Base-by-base conservation (phyloP, 2,888 invertebrate species). In the Mystacides longicornis region DNA sequence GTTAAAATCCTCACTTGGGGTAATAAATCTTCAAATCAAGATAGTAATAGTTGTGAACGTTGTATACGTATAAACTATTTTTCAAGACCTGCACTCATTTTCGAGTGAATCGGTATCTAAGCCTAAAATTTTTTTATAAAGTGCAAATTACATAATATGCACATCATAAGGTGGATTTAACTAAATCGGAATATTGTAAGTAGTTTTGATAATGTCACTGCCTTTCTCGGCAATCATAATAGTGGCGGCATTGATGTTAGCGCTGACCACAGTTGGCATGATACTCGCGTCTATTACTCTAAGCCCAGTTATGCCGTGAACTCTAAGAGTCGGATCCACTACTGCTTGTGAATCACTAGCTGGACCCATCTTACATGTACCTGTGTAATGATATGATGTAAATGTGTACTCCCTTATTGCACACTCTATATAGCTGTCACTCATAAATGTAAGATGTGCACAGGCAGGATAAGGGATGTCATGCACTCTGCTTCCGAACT, bases 221-320 rank as follows among this genome's bases (percentile, higher is more conserved):
- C 80, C 82, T 64, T 81, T 84, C 64, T 85, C 84, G 0, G 76
- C 84, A 54, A 84, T 82, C 84, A 83, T 83, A 48, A 83, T 78
- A 3, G 72, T 69, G 0, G 83, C 77, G 1, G 82, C 81, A 63
- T 84, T 81, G 0, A 79, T 83, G 60, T 84, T 83, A 1, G 80
- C 83, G 46, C 80, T 79, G 0, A 80, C 74, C 57, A 84, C 74
- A 14, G 65, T 72, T 0, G 85, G 85, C 82, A 85, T 85, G 21
- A 84, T 74, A 65, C 84, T 84, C 1, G 80, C 82, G 65, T 85
- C 85, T n/a, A 80, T 73, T 0, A 84, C 82, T 54, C 85, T 70
- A 1, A 85, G 63, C 0, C 75, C 70, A 57, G 73, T 62, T 0
- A 81, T 67, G 1, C 78, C 78, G 19, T 74, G 73, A 0, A 83